phyloP scores from a whole-genome alignment of 2,888 invertebrate species.

The Ophonus ardosiacus region DNA sequence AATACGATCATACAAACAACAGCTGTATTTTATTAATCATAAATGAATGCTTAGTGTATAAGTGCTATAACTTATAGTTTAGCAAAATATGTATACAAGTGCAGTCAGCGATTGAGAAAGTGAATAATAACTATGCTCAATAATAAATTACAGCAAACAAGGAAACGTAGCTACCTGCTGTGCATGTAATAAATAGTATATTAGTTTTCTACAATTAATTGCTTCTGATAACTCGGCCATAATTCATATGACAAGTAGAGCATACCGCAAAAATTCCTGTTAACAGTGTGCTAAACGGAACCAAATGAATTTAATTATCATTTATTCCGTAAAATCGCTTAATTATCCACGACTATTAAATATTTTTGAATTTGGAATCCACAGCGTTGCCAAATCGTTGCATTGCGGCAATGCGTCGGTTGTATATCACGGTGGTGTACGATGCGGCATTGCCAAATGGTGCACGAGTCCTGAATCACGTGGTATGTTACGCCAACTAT shows the following conservation, averaged over 20 bases:
- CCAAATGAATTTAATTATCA: conserved; percentile 21
- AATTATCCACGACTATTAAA: background rate
- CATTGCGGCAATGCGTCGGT: conserved; percentile 55
- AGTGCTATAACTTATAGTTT: background rate
- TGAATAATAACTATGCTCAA: background rate
- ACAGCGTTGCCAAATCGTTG: conserved; percentile 56
- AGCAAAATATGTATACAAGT: background rate
- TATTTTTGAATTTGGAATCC: background rate
- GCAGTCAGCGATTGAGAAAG: background rate
- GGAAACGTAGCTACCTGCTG: conserved; percentile 10
- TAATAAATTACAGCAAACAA: conserved; percentile 13
- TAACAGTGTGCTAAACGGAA: conserved; percentile 10
- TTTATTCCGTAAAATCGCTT: background rate
- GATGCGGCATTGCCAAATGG: conserved; percentile 58
- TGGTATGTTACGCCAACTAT: conserved; percentile 61
- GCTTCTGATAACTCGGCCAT: background rate
- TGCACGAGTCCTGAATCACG: conserved; percentile 60
- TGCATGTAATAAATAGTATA: conserved; percentile 22
- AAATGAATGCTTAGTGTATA: background rate
- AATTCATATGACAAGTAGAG: conserved; percentile 25
- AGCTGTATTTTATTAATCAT: background rate
- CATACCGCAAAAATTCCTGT: conserved; percentile 37
- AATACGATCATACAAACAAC: no score
- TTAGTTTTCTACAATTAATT: conserved; percentile 44
- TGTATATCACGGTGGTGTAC: conserved; percentile 38